phyloP scores from a whole-genome alignment of 2,797 vertebrate species.

The Onychomys torridus region DNA sequence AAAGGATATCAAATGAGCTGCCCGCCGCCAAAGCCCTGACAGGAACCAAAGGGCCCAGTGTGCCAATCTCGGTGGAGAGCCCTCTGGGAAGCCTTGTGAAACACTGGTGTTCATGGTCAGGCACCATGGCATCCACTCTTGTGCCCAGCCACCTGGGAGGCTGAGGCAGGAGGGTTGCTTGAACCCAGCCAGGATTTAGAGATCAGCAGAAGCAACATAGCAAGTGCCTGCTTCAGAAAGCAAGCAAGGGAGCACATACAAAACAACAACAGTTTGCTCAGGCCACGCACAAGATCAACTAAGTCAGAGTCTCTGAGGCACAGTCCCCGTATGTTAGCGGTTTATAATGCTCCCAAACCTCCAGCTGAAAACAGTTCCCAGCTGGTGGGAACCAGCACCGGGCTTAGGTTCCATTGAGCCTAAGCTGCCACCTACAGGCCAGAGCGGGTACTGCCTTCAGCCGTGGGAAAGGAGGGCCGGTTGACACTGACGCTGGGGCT shows the following conservation, averaged over 20 bases:
- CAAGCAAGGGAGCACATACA: neutral
- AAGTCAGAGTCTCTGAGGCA: neutral
- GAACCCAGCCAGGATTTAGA: neutral
- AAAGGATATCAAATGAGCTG: neutral
- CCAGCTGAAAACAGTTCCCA: neutral
- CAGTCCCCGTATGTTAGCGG: neutral
- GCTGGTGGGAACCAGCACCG: neutral
- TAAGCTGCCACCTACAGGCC: constrained; percentile 46
- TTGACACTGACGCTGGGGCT: too few species aligned
- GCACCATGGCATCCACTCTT: too few species aligned
- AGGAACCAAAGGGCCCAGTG: neutral
- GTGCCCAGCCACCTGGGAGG: neutral
- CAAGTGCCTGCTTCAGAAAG: neutral
- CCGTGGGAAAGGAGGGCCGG: neutral
- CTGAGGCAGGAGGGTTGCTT: neutral
- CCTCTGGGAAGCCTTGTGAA: neutral
- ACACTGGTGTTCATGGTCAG: neutral
- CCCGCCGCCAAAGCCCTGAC: neutral
- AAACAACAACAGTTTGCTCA: neutral
- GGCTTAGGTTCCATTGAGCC: neutral
- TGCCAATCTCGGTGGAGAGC: neutral
- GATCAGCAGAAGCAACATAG: neutral
- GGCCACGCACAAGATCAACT: neutral
- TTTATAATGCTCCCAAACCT: neutral
- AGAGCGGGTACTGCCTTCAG: neutral